Percentiles rank a stretch among this genome's conserved stretches.
These are phyloP conservation scores for Myrmecophaga tridactyla DNA, from an alignment of 2,113 vertebrate species.

Conservation along the genomic window DNA sequence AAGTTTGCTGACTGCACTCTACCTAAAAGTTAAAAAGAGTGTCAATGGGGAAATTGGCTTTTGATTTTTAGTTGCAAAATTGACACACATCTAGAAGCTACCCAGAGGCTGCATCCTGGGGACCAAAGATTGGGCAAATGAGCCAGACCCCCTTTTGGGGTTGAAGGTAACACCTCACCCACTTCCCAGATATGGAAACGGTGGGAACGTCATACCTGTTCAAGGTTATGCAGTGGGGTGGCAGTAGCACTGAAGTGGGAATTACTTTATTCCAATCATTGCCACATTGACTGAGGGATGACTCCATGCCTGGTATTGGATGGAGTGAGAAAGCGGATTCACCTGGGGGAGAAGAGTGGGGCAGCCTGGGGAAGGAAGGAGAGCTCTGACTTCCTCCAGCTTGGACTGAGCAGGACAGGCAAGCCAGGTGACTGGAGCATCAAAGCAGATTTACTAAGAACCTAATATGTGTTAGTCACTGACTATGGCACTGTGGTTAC, in stretches of 20 bases:
- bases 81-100: not conserved
- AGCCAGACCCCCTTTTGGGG: not conserved
- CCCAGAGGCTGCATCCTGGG: not conserved
- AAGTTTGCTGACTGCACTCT: not conserved
- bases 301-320: not conserved
- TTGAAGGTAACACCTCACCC: not conserved
- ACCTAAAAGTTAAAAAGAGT: not conserved
- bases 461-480: not conserved
- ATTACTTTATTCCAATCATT: not conserved
- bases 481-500: not conserved
- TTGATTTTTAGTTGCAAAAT: not conserved
- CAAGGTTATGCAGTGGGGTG: not conserved
- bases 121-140: not conserved
- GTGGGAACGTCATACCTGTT: not conserved
- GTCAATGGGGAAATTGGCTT: not conserved
- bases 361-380: not conserved
- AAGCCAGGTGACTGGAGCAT: not conserved
- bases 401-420: not conserved
- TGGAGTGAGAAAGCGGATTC: not conserved
- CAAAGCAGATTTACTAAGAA: not conserved
- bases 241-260: not conserved
- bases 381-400: not conserved
- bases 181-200: not conserved
- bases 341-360: accelerated
- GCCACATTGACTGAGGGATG: not conserved